A percentile compares a stretch with the other conserved stretches of the same genome.
Evolutionary conservation across 1,140 invertebrate genomes (phyloP).

Genomic region (Diorhabda elongata): DNA sequence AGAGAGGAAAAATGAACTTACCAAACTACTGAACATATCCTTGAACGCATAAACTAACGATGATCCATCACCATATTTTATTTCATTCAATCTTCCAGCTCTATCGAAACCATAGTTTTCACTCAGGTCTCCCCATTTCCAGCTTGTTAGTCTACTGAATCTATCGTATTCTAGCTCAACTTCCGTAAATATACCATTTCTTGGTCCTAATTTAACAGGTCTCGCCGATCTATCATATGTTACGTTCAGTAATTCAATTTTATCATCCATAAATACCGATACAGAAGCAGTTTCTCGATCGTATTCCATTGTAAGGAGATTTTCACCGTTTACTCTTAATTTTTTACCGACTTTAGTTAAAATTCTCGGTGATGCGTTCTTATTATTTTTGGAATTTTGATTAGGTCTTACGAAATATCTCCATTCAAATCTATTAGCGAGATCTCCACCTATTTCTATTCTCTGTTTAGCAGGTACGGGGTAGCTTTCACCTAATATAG

Average conservation of each 20-base stretch:
- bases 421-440: constrained; percentile 94
- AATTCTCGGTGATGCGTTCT: constrained; percentile 54
- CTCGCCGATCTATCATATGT: constrained; percentile 88
- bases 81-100: constrained; percentile 79
- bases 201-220: constrained; percentile 83
- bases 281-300: constrained; percentile 85
- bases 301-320: constrained; percentile 87
- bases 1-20: constrained; percentile 40
- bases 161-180: constrained; percentile 91
- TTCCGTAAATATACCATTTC: constrained; percentile 77
- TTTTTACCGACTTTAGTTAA: constrained; percentile 80
- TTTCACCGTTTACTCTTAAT: constrained; percentile 84
- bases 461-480: constrained; percentile 86
- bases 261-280: constrained; percentile 84
- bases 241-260: constrained; percentile 83
- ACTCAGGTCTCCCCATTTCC: constrained; percentile 87
- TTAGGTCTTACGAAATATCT: constrained; percentile 76
- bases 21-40: constrained; percentile 79
- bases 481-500: constrained; percentile 80
- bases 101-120: constrained; percentile 86
- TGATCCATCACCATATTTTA: constrained; percentile 82
- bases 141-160: constrained; percentile 82
- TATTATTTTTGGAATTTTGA: constrained; percentile 56
- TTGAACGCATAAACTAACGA: constrained; percentile 84
- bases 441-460: constrained; percentile 81